phyloP scores from a whole-genome alignment of 2,888 invertebrate species.

The Epirrhoe alternata region DNA sequence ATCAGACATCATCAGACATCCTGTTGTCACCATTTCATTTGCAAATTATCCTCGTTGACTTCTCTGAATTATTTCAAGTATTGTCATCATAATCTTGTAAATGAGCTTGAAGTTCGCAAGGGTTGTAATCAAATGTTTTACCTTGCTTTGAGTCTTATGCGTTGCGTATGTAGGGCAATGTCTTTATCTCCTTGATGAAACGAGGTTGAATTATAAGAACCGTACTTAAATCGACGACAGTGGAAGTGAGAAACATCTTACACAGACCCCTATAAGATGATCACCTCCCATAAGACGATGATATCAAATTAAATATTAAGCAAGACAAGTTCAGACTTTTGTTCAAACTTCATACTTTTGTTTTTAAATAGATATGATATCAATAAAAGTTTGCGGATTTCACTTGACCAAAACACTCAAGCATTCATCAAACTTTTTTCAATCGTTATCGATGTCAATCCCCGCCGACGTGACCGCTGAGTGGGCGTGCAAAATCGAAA shows the following conservation, averaged over 20 bases:
- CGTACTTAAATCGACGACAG: too few species aligned
- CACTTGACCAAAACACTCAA: slow-evolving; percentile 7
- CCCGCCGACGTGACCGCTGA: slow-evolving; percentile 48
- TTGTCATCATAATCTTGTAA: slow-evolving; percentile 19
- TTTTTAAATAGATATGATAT: too few species aligned
- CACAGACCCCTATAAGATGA: too few species aligned
- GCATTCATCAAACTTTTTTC: slow-evolving; percentile 28
- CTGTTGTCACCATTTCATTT: slow-evolving; percentile 40
- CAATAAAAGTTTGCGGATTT: neutral
- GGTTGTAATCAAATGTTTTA: neutral
- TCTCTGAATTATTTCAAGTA: slow-evolving; percentile 29
- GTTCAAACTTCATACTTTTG: too few species aligned
- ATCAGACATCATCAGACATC: slow-evolving; percentile 55
- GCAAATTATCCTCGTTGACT: slow-evolving; percentile 41
- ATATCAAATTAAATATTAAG: too few species aligned
- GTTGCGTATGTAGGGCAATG: slow-evolving; percentile 2
- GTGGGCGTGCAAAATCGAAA: slow-evolving; percentile 75
- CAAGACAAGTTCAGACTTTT: too few species aligned
- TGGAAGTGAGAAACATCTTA: too few species aligned
- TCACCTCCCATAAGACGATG: too few species aligned
- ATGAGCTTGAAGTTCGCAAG: slow-evolving; percentile 9
- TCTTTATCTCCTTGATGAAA: slow-evolving; percentile 1
- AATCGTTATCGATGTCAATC: slow-evolving; percentile 34
- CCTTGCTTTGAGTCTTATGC: neutral
- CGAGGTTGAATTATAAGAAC: too few species aligned